phyloP scores from a whole-genome alignment of 2,888 invertebrate species.

The Pollenia angustigena region DNA sequence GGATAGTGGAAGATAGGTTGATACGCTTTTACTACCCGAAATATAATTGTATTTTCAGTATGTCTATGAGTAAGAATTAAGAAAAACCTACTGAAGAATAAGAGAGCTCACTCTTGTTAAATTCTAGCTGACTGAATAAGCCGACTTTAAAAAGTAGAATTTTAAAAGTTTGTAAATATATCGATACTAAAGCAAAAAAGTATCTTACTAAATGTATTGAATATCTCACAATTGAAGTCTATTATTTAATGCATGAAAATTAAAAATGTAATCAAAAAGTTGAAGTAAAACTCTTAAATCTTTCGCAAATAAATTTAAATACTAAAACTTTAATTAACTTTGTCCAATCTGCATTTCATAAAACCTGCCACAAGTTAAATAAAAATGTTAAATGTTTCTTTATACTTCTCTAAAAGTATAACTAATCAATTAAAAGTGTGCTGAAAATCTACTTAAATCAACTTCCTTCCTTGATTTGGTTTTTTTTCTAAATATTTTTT shows the following conservation, averaged over 20 bases:
- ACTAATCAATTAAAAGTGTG: constrained; percentile 54
- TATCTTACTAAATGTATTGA: no score
- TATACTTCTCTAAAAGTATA: not conserved
- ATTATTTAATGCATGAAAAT: not conserved
- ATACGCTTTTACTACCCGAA: no score
- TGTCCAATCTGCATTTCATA: constrained; percentile 21
- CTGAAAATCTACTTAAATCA: not conserved
- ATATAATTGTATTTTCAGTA: no score
- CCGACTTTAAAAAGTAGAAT: no score
- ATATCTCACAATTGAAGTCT: not conserved
- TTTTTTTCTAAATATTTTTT: not conserved
- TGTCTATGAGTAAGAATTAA: no score
- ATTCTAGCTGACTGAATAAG: no score
- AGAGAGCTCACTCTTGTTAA: no score
- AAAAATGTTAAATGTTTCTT: constrained; percentile 4
- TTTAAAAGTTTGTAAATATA: no score
- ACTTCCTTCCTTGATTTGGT: constrained; percentile 26
- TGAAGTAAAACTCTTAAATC: constrained; percentile 9
- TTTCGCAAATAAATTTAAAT: not conserved
- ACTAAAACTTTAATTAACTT: constrained; percentile 31
- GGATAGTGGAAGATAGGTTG: no score
- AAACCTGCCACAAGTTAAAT: constrained; percentile 37
- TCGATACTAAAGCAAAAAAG: no score
- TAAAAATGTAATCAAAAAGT: no score
- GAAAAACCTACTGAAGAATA: no score